Base-by-base conservation (phyloP, 1,140 invertebrate species). In the Triops longicaudatus region DNA sequence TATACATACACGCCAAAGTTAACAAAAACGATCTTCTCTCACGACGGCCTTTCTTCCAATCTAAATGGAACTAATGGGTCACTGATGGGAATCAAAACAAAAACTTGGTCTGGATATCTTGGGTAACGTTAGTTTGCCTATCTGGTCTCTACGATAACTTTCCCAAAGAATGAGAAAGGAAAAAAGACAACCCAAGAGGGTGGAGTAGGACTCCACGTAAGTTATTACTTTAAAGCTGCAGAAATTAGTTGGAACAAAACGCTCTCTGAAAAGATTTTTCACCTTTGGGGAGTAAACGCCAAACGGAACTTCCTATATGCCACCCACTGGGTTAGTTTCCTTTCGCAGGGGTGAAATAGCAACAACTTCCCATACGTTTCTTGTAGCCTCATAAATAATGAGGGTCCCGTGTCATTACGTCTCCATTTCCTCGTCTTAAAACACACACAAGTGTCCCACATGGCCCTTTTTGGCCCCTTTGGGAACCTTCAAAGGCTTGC, bases 401-500 rank as follows among this genome's bases (percentile, higher is more conserved):
- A 22, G 50, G 50, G 50, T 63, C 50, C 50, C 50, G 50, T 63
- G 50, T 63, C 50, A 63, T 63, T 63, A 63, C 50, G 50, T 63
- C 50, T 63, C 50, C 50, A 63, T 63, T 63, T 63, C n/a, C 50
- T 63, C 50, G 50, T 63, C 50, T 63, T 63, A 63, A 63, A 63
- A 63, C 50, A 63, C 31, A 37, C 50, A 63, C 50, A 63, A 63
- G 50, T 63, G 50, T 63, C 50, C 50, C 50, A 63, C 50, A 63
- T 63, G 50, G 50, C 50, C 50, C 50, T 22, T 22, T 22, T 63
- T 10, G 50, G 17, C 50, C 50, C 50, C 22, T 63, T 22, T 63
- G 14, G 14, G 17, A 22, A 63, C 22, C 6, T 22, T 17, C 50
- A 63, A 63, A 37, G 31, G 31, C 31, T 37, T 37, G 31, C 31